These are phyloP conservation scores for Drosophila busckii DNA, from an alignment of 1,140 invertebrate genomes.

Conservation along the genomic window DNA sequence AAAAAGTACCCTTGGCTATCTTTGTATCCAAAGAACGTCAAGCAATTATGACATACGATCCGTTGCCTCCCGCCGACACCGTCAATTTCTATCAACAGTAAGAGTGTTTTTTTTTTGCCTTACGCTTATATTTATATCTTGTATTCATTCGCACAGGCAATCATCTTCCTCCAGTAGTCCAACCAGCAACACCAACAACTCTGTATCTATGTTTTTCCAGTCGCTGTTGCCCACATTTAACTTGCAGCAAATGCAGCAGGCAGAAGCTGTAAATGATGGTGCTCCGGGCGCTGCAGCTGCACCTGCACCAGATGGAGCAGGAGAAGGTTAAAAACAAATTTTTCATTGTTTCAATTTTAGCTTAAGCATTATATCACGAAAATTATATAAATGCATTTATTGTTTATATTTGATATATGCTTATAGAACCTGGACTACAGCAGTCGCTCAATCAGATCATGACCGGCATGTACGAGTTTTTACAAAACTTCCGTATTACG, in stretches of 20 bases:
- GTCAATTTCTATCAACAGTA: slow-evolving; percentile 84
- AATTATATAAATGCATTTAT: background rate
- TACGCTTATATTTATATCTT: background rate
- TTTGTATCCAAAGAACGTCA: slow-evolving; percentile 79
- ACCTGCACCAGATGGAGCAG: slow-evolving; percentile 20
- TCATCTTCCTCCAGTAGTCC: slow-evolving; percentile 80
- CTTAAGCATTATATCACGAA: too few relatives aligned
- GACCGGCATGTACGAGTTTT: slow-evolving; percentile 86
- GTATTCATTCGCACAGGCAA: slow-evolving; percentile 44
- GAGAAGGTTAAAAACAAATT: slow-evolving; percentile 26
- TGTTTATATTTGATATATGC: background rate
- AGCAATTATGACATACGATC: slow-evolving; percentile 89
- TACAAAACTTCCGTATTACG: slow-evolving; percentile 83
- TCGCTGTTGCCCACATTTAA: slow-evolving; percentile 84
- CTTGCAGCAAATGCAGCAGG: slow-evolving; percentile 48
- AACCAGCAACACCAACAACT: slow-evolving; percentile 66
- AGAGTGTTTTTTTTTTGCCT: background rate
- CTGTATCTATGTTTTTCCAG: slow-evolving; percentile 83
- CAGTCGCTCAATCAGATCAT: slow-evolving; percentile 83
- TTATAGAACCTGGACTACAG: slow-evolving; percentile 80
- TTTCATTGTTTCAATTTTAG: background rate
- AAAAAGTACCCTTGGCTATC: slow-evolving; percentile 79
- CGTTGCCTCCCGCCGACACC: slow-evolving; percentile 88
- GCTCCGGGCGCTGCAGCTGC: slow-evolving; percentile 38
- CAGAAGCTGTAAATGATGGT: too few relatives aligned